Evolutionary conservation across 2,797 vertebrate species (phyloP).

Genomic region (Brachyalestes nurse): DNA sequence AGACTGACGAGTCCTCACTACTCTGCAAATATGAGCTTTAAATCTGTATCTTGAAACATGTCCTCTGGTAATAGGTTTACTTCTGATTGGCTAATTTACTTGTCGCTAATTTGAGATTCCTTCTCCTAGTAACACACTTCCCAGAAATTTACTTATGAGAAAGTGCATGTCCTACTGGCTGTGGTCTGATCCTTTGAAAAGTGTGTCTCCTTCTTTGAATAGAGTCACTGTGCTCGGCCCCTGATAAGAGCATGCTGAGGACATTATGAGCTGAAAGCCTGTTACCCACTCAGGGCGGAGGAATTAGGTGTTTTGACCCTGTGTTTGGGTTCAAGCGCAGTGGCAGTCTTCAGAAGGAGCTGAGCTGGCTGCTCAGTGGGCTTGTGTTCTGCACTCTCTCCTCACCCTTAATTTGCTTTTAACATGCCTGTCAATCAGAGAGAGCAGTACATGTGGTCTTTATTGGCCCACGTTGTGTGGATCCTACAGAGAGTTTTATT

Average conservation of each 20-base stretch:
- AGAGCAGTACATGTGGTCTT: slow-evolving; percentile 35
- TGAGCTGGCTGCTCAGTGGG: slow-evolving; percentile 23
- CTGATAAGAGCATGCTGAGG: slow-evolving; percentile 41
- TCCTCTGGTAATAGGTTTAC: slow-evolving; percentile 18
- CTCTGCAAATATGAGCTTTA: slow-evolving; percentile 3
- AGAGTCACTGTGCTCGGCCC: slow-evolving; percentile 22
- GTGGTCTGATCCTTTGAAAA: slow-evolving; percentile 14
- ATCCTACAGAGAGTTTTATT: slow-evolving; percentile 31
- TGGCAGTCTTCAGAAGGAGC: slow-evolving; percentile 10
- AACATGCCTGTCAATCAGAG: slow-evolving; percentile 52
- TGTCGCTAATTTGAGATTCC: not conserved
- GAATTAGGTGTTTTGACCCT: slow-evolving; percentile 48
- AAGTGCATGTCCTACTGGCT: slow-evolving; percentile 9
- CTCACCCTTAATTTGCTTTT: slow-evolving; percentile 45
- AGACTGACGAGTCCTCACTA: not conserved
- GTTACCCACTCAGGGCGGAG: slow-evolving; percentile 24
- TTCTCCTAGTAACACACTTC: not conserved
- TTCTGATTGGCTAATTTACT: slow-evolving; percentile 4
- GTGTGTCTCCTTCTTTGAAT: slow-evolving; percentile 26
- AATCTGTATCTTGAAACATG: slow-evolving; percentile 2
- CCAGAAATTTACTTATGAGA: not conserved
- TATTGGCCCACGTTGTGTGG: slow-evolving; percentile 40
- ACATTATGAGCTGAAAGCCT: slow-evolving; percentile 48
- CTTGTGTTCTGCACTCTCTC: slow-evolving; percentile 40
- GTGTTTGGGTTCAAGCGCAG: slow-evolving; percentile 48